These are phyloP conservation scores for Axinella damicornis DNA, from an alignment of 37 sponge, comb jelly and placozoan genomes.

Conservation along the genomic window DNA sequence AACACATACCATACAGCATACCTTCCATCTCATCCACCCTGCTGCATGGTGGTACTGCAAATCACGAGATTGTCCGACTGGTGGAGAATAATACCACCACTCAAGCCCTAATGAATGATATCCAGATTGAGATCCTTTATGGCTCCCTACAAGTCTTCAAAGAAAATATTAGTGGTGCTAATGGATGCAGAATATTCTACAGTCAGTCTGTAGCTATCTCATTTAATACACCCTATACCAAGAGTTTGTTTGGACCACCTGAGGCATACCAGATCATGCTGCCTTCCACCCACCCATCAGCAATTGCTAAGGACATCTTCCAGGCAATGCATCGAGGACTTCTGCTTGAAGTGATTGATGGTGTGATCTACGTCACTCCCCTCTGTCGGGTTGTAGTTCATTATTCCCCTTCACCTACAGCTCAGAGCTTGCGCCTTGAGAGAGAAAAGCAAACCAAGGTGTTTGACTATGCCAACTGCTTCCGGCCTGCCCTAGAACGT, in stretches of 20 bases:
- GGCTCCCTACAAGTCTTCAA: slow-evolving; percentile 24
- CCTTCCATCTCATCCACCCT: too few relatives aligned
- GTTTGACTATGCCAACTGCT: slow-evolving; percentile 67
- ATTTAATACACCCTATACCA: too few relatives aligned
- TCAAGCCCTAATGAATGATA: slow-evolving; percentile 34
- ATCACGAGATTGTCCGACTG: slow-evolving; percentile 2
- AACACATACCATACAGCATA: too few relatives aligned
- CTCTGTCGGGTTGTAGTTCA: slow-evolving; percentile 34
- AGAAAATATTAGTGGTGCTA: slow-evolving; percentile 28
- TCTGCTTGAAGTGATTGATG: slow-evolving; percentile 35
- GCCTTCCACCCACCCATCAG: slow-evolving; percentile 50
- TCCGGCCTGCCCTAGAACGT: slow-evolving; percentile 53
- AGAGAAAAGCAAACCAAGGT: slow-evolving; percentile 56
- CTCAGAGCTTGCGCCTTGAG: slow-evolving; percentile 33
- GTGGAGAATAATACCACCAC: not conserved
- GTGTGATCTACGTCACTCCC: slow-evolving; percentile 59
- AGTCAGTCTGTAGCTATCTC: too few relatives aligned
- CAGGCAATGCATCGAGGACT: slow-evolving; percentile 57
- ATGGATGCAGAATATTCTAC: slow-evolving; percentile 56
- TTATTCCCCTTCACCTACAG: slow-evolving; percentile 11
- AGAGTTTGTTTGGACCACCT: slow-evolving; percentile 26
- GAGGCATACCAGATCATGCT: slow-evolving; percentile 29
- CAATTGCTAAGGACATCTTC: slow-evolving; percentile 35
- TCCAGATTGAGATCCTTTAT: slow-evolving; percentile 52
- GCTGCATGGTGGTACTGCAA: too few relatives aligned